These are phyloP conservation scores for Drosophila guanche DNA, from an alignment of 1,140 invertebrate species.

Conservation along the genomic window DNA sequence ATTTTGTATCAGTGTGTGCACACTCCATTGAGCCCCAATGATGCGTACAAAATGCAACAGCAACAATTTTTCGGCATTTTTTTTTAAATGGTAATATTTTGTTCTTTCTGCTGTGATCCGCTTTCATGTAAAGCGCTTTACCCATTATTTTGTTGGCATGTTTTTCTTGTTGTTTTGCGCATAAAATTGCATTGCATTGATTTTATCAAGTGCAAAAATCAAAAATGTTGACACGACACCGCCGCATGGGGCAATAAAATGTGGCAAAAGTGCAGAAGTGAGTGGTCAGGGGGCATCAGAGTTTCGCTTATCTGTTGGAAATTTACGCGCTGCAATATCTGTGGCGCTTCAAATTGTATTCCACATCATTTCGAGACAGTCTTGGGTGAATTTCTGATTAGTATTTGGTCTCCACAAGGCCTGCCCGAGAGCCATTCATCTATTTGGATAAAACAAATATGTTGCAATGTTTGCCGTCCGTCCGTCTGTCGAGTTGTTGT, in stretches of 20 bases:
- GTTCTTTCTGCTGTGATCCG: slow-evolving; percentile 10
- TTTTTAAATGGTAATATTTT: slow-evolving; percentile 79
- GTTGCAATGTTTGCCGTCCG: slow-evolving; percentile 43
- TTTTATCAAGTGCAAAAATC: slow-evolving; percentile 76
- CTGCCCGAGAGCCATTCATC: slow-evolving; percentile 20
- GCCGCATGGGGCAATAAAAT: slow-evolving; percentile 52
- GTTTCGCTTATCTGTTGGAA: background rate
- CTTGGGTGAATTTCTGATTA: slow-evolving; percentile 11
- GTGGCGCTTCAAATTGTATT: slow-evolving; percentile 25
- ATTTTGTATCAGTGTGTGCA: slow-evolving; percentile 81
- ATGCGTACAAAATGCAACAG: slow-evolving; percentile 81
- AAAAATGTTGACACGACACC: slow-evolving; percentile 70
- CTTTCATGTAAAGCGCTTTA: slow-evolving; percentile 53
- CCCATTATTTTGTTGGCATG: slow-evolving; percentile 16
- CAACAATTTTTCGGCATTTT: slow-evolving; percentile 75
- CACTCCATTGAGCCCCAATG: slow-evolving; percentile 81
- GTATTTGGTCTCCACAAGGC: slow-evolving; percentile 9
- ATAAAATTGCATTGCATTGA: slow-evolving; percentile 72
- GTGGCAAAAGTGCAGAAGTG: slow-evolving; percentile 35
- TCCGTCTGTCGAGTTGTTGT: slow-evolving; percentile 19
- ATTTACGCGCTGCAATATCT: slow-evolving; percentile 25
- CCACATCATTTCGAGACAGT: background rate
- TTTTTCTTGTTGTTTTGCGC: slow-evolving; percentile 41
- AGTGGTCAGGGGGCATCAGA: slow-evolving; percentile 6
- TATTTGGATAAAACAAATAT: slow-evolving; percentile 59